phyloP scores from a whole-genome alignment of 2,888 invertebrate genomes.

The Balanococcus diminutus region DNA sequence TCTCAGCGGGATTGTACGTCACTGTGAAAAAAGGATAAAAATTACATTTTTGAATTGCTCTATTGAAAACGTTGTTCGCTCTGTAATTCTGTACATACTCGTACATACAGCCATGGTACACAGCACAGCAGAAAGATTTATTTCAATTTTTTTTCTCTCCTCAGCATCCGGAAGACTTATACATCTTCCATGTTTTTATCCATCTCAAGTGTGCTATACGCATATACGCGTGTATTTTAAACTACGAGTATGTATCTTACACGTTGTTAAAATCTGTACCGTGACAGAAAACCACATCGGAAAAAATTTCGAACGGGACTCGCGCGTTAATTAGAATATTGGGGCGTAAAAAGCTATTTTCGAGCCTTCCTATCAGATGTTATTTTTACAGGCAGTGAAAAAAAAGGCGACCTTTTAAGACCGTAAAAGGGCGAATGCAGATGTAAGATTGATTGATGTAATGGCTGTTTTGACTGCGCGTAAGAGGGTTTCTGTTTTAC shows the following conservation, averaged over 20 bases:
- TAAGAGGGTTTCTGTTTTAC: slow-evolving; percentile 17
- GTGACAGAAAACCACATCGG: background rate
- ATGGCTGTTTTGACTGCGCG: slow-evolving; percentile 16
- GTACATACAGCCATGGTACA: background rate
- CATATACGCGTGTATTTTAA: background rate
- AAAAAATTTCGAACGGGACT: background rate
- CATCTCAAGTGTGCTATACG: background rate
- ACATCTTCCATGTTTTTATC: background rate
- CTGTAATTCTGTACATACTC: background rate
- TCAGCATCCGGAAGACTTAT: background rate
- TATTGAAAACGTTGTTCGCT: background rate
- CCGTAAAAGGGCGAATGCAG: slow-evolving; percentile 26
- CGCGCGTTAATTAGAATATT: slow-evolving; percentile 28
- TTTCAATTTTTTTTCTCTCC: background rate
- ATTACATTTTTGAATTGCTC: background rate
- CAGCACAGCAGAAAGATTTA: background rate
- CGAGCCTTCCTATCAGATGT: slow-evolving; percentile 6
- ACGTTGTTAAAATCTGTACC: background rate
- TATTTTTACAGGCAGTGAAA: background rate
- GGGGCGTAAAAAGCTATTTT: slow-evolving; percentile 2
- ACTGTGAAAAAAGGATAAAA: background rate
- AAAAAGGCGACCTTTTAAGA: background rate
- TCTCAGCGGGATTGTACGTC: background rate
- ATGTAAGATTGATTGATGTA: slow-evolving; percentile 25
- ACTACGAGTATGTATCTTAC: background rate